Base-by-base conservation (phyloP, 2,888 invertebrate species). In the Kryphioiulus occultus region DNA sequence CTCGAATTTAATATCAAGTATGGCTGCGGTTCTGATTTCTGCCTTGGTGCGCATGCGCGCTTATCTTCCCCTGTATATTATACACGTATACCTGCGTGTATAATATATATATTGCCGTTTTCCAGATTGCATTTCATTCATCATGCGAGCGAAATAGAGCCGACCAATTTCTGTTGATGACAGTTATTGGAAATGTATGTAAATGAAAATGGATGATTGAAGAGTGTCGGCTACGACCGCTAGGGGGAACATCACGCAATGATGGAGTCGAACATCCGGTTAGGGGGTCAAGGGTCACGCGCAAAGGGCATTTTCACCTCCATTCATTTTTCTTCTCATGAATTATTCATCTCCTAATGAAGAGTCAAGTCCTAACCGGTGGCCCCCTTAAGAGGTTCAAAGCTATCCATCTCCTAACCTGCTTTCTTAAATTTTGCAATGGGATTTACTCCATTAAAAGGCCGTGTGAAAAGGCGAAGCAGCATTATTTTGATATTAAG, bases 111-210 rank as follows among this genome's bases (percentile, higher is more conserved):
- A 44, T 44, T 15, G 44, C 78, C 30, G 78, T 78, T 78, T 78
- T 10, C 78, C 26, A 78, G 78, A 78, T 78, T 78, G 78, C 78
- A 32, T 78, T 78, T 30, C 78, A 78, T 78, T 78, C 30, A 78
- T 78, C 78, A 78, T 30, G 78, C 26, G 26, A n/a, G 53, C n/a
- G 53, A 85, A 85, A 85, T 86, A 86, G 47, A 86, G 86, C 30
- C 53, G 59, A 44, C 44, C 86, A 86, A 86, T 86, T 85, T 86
- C 86, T 86, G 86, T 30, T 53, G 47, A 47, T 86, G 86, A 86
- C 86, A 86, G 47, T 86, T 86, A 86, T 86, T 86, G 86, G 86
- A 86, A 86, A 53, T 86, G 30, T 53, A 86, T 86, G 86, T 86
- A 86, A 86, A 86, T 86, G 86, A 53, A 86, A 86, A 86, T 86